Conservation (phyloP, 2,113 vertebrate species). For the Carollia perspicillata region DNA sequence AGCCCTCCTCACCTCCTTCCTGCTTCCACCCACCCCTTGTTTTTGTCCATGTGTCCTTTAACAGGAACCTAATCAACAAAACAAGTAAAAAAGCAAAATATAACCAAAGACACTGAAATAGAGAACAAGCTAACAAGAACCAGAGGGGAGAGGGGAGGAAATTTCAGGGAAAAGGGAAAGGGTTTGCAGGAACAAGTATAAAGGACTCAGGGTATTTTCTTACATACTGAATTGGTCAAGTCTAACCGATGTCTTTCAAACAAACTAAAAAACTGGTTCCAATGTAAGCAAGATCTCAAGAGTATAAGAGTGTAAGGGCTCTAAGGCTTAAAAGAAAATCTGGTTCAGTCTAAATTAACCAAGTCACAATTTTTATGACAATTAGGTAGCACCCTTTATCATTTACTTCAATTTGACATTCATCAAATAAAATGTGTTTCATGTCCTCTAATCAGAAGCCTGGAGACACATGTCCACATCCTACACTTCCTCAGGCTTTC, state of each 20-base stretch:
- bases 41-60: too few relatives aligned
- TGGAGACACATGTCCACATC: background rate
- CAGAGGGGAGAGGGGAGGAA: too few relatives aligned
- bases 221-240: constrained; percentile 16
- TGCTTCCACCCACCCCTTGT: too few relatives aligned
- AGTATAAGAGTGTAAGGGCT: background rate
- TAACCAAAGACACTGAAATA: too few relatives aligned
- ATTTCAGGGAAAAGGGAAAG: too few relatives aligned
- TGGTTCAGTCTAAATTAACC: constrained; percentile 44
- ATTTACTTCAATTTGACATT: constrained; percentile 50
- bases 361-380: constrained; percentile 27
- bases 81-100: too few relatives aligned
- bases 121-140: too few relatives aligned
- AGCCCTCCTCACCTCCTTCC: too few relatives aligned
- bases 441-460: constrained; percentile 27
- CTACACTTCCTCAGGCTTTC: background rate
- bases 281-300: constrained; percentile 25
- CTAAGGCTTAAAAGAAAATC: constrained; percentile 34
- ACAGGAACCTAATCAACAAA: too few relatives aligned
- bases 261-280: background rate
- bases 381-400: background rate
- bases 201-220: background rate
- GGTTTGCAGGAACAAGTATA: too few relatives aligned
- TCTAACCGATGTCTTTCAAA: constrained; percentile 33
- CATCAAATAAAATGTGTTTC: constrained; percentile 34